Percentiles rank a stretch among this genome's conserved stretches.
phyloP scores from a whole-genome alignment of 92 coral and sea anemone genomes.

The Pocillopora meandrina region DNA sequence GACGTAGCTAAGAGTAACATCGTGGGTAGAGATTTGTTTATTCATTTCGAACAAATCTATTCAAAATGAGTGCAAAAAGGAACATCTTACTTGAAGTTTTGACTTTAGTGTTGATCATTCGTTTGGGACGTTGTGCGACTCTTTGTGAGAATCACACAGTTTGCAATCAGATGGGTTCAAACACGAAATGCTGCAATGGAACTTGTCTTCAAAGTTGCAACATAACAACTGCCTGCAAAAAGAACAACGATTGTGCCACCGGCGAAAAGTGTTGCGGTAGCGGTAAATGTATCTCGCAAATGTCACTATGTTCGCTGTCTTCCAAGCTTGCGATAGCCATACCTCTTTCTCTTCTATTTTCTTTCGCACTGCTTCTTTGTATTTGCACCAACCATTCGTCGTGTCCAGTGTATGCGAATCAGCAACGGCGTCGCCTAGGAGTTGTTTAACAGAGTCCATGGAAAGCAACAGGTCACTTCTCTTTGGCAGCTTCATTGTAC shows the following conservation, averaged over 20 bases:
- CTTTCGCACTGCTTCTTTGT: slow-evolving; percentile 11
- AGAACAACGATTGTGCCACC: slow-evolving; percentile 6
- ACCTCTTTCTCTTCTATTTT: slow-evolving; percentile 14
- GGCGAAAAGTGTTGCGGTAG: slow-evolving; percentile 18
- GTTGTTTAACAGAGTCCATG: not conserved
- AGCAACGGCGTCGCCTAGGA: slow-evolving; percentile 21
- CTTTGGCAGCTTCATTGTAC: no score
- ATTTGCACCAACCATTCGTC: slow-evolving; percentile 25
- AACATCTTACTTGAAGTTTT: not conserved
- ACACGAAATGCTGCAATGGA: slow-evolving; percentile 24
- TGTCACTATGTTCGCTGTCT: slow-evolving; percentile 22
- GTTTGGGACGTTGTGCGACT: not conserved
- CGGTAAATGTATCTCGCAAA: slow-evolving; percentile 18
- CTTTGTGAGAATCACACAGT: slow-evolving; percentile 10
- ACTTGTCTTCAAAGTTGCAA: slow-evolving; percentile 10
- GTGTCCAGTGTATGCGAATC: slow-evolving; percentile 18
- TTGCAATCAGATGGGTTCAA: not conserved
- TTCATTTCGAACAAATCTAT: not conserved
- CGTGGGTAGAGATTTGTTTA: not conserved
- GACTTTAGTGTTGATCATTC: not conserved
- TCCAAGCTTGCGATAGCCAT: slow-evolving; percentile 35
- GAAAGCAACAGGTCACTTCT: not conserved
- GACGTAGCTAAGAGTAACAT: not conserved
- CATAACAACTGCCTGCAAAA: not conserved
- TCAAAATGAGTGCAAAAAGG: not conserved